Evolutionary conservation across 2,888 invertebrate species (phyloP).

Genomic region (Molanna angustata): DNA sequence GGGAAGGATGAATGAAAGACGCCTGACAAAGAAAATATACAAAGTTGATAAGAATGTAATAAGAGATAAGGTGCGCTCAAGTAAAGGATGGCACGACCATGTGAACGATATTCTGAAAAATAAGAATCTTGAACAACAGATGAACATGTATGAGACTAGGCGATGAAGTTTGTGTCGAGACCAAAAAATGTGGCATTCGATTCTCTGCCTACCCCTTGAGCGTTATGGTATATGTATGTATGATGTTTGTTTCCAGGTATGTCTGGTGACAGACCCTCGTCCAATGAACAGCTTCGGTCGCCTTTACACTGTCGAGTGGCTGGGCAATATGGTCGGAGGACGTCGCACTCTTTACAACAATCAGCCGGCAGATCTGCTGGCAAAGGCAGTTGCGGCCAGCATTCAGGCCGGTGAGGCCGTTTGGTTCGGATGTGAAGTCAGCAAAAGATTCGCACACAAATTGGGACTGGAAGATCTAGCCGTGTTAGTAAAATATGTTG

Average conservation of each 20-base stretch:
- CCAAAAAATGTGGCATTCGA: too few relatives aligned
- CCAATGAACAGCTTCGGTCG: constrained; percentile 74
- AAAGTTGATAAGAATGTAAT: too few relatives aligned
- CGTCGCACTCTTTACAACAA: constrained; percentile 81
- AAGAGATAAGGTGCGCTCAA: too few relatives aligned
- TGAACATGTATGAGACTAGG: too few relatives aligned
- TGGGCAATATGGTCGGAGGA: constrained; percentile 86
- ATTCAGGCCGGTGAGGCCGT: constrained; percentile 80
- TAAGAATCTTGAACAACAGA: too few relatives aligned
- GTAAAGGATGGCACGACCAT: too few relatives aligned
- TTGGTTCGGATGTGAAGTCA: constrained; percentile 91
- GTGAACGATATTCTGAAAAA: too few relatives aligned
- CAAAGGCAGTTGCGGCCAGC: constrained; percentile 72
- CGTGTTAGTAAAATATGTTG: constrained; percentile 64
- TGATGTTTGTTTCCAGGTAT: constrained; percentile 57
- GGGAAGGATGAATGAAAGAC: too few relatives aligned
- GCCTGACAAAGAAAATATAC: too few relatives aligned
- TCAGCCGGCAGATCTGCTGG: constrained; percentile 75
- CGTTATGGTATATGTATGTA: too few relatives aligned
- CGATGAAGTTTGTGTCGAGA: too few relatives aligned
- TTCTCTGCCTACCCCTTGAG: too few relatives aligned
- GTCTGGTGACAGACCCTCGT: constrained; percentile 84
- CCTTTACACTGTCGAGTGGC: constrained; percentile 80
- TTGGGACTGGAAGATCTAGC: constrained; percentile 75
- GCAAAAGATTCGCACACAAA: constrained; percentile 74